Evolutionary conservation across 2,888 invertebrate genomes (phyloP), one percentile per base, ranked within the genome.

Genomic region (Amblyjoppa proteus): DNA sequence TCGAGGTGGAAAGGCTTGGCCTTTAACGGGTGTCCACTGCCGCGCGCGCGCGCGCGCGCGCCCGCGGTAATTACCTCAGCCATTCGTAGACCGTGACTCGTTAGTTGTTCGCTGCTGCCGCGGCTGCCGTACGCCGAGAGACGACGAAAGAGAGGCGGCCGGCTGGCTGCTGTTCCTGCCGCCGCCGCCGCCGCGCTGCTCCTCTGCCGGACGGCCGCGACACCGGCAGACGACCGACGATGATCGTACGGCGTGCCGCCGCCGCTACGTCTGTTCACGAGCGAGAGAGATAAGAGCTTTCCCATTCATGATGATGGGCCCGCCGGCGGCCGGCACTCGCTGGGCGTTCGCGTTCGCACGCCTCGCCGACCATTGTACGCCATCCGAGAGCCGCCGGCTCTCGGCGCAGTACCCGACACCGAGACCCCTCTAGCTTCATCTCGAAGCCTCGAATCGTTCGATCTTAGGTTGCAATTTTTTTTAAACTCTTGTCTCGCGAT

Each of bases 31-130:
- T 88, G 90, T 90, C 89, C 90, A 90, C 75, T 53, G 79, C 69
- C 70, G 82, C 66, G 69, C 34, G 20, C 20, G 20, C 20, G 20
- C 20, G 20, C 20, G 20, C 20, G 20, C 20, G 76, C 49, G 58
- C 77, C 78, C 68, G 31, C 88, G 85, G 90, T 92, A 92, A 92
- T 93, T 92, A 91, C 89, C 87, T 83, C 84, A 88, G 87, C 84
- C 89, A 89, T 90, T 90, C 90, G 89, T 89, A 89, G 90, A 92
- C 91, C 90, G 91, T 91, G 90, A 91, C 91, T 91, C 89, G 91
- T 92, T 91, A 90, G 91, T 88, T 89, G 88, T 86, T 88, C 88
- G 89, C 79, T 76, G 84, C 76, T 83, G 81, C 81, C 80, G 81
- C 31, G 34, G 61, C 11, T 56, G 64, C 61, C 70, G 51, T 69